Base-by-base conservation (phyloP, 1,140 invertebrate species). In the Caerostris darwini region DNA sequence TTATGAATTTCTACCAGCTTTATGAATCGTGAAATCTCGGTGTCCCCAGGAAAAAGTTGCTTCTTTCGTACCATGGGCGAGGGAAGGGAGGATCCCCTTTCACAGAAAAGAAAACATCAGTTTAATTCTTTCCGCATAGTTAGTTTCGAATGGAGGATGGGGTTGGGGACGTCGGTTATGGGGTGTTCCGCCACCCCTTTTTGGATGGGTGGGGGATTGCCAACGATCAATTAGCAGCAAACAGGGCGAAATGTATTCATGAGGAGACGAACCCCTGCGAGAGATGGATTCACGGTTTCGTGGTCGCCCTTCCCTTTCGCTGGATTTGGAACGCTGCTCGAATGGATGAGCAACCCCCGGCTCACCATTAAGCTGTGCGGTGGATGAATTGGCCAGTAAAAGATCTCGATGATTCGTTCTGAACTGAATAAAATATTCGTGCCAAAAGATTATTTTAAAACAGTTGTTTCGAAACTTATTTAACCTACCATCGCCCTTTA, bases 151-250 rank as follows among this genome's bases (percentile, higher is more conserved):
- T 81, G 64, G 56, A 56, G n/a, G 57, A 85, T 85, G 34, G 87
- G 57, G 58, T 59, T 59, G 34, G 56, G 34, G 87, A 69, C 6
- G 34, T 50, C 56, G 85, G 17, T 87, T 19, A 14, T 57, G 64
- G 88, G 88, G 64, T 90, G 61, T 69, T 90, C 54, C 7, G 71
- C 8, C n/a, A 19, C 57, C 59, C 59, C 89, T 81, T 81, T 90
- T 82, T 69, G 14, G 7, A 10, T 54, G 57, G 54, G 58, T 50
- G 56, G 89, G 64, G 69, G 57, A 81, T 81, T 91, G 89, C 81
- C 89, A 91, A 81, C 71, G 89, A 91, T 91, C 89, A 91, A 91
- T 91, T 91, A 91, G 89, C 67, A 91, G 89, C 69, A 81, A 91
- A 91, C 54, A 82, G 89, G 56, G 53, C 89, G 89, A 81, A 91